Evolutionary conservation across 1,140 invertebrate species (phyloP).

Genomic region (Apocrypta bakeri): DNA sequence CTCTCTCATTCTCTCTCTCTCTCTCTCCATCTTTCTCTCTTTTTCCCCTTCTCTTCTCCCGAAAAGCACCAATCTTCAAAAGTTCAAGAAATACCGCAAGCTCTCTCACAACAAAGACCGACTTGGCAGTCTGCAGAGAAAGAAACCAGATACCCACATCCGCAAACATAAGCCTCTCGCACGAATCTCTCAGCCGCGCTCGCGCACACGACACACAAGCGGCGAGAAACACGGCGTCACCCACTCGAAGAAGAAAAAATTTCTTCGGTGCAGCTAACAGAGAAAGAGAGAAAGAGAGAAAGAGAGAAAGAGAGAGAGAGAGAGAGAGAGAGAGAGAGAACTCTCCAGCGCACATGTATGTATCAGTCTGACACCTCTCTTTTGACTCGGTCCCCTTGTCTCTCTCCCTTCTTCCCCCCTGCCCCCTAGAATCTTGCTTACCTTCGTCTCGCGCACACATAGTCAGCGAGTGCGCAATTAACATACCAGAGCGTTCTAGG

Average conservation of each 20-base stretch:
- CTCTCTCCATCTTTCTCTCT: too few relatives aligned
- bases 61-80: neutral
- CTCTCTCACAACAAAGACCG: neutral
- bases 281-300: neutral
- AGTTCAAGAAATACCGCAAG: neutral
- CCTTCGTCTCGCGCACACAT: conserved; percentile 17
- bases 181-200: neutral
- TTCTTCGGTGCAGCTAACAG: neutral
- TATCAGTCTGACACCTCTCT: conserved; percentile 1
- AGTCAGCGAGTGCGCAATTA: conserved; percentile 63
- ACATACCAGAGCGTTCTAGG: conserved; percentile 68
- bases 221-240: neutral
- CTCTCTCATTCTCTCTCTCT: too few relatives aligned
- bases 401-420: neutral
- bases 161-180: conserved; percentile 17
- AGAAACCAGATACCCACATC: conserved; percentile 38
- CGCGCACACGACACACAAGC: neutral
- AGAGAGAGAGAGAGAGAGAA: neutral
- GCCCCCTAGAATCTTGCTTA: conserved; percentile 23
- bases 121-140: too few relatives aligned
- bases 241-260: neutral
- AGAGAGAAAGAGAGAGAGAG: too few relatives aligned
- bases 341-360: neutral
- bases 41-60: too few relatives aligned
- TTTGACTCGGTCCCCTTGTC: neutral